Base-by-base conservation (phyloP, 2,888 invertebrate species). In the Dasypolia templi region DNA sequence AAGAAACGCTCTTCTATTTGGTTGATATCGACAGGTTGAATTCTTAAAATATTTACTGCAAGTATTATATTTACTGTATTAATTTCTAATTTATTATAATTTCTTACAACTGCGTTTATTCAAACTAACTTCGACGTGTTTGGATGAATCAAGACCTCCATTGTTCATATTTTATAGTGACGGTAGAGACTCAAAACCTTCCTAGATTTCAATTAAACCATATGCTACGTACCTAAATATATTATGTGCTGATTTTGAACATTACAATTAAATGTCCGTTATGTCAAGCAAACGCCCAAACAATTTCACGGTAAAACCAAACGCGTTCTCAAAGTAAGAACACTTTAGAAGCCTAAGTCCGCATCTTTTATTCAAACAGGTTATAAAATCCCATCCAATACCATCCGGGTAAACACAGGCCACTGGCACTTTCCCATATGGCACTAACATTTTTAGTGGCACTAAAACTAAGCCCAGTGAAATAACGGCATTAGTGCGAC, bases 321-420 rank as follows among this genome's bases (percentile, higher is more conserved):
- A 81, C 55, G 35, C 49, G 19, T 35, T 76, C 74, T 76, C 65
- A 65, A 73, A 72, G 75, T 67, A 72, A 84, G 77, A 77, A 83
- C 59, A 79, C 79, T 71, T 76, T 67, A 74, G 58, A 76, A 79
- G 49, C 68, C 64, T 75, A 76, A 63, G 62, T 72, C 63, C 69
- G 35, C 61, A 86, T 86, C 64, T 84, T 84, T 86, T 86, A 86
- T 86, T 86, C 86, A 86, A 80, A 81, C 76, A 76, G 78, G 81
- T 72, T 86, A 76, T 86, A 85, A 85, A 84, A 75, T 75, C 72
- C 78, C 80, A 80, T 85, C 82, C 82, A 80, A 85, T 84, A 78
- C 73, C 62, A 65, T 67, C 44, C 63, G 61, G 69, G 72, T 66
- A 59, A 63, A 73, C 68, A 71, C 44, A 74, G 62, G 39, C 77